Evolutionary conservation across 1,140 invertebrate genomes (phyloP), one percentile per base, ranked within the genome.

Genomic region (Manduca sexta): DNA sequence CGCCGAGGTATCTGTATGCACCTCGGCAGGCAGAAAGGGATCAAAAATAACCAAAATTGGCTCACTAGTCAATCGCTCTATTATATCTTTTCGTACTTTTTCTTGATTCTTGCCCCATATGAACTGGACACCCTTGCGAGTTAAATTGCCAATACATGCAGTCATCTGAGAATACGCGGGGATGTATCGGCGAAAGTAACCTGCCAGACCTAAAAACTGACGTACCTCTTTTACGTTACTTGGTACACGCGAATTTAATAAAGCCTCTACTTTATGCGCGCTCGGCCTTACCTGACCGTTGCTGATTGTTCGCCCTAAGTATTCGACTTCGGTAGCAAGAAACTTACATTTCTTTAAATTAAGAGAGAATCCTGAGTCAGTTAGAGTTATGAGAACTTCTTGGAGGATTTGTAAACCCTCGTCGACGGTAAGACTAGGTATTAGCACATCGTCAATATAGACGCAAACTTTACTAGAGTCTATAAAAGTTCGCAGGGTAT

Each of bases 361-460:
- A 10, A 52, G 52, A 1, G 50, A 53, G 21, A 84, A 55, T 10
- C 60, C 55, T 5, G 60, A 45, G 2, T 41, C 0, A 42, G 38
- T 31, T 0, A 78, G 29, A n/a, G 39, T 48, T 14, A 31, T 3
- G 13, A 83, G 37, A 1, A 73, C 59, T 40, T 64, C 14, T 7
- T 57, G 8, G n/a, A 88, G 45, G 35, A 68, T 52, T 11, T 58
- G 13, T 1, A 85, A 41, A 15, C 82, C 78, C 38, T 80, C 56
- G 5, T 82, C 55, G 14, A 84, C 67, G 2, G 53, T 75, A 10
- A 53, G 42, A 8, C 63, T 68, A 10, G 64, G 71, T 15, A 88
- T 64, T 1, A 88, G 43, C 1, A 88, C 61, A 42, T 87, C 76
- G 39, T 87, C 82, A 0, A 57, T 52, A 21, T 60, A 60, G 0